Conservation (phyloP, 1,140 invertebrate species). For the Acromyrmex heyeri region DNA sequence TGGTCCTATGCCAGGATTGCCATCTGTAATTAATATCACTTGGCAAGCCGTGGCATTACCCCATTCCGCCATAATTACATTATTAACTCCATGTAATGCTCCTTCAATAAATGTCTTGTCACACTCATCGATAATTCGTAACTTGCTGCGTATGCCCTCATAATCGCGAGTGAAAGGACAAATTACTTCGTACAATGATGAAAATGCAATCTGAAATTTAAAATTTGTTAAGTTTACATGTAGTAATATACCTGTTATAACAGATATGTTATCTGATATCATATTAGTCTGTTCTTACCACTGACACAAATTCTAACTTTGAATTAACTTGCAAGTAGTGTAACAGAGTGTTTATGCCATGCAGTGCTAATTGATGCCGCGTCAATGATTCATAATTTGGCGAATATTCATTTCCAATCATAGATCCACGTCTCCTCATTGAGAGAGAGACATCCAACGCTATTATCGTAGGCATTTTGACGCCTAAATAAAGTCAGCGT, state of each 20-base stretch:
- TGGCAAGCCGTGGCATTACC: constrained; percentile 93
- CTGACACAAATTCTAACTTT: constrained; percentile 96
- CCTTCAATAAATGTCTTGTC: constrained; percentile 94
- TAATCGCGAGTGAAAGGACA: constrained; percentile 95
- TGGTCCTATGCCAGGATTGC: constrained; percentile 90
- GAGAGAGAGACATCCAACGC: constrained; percentile 93
- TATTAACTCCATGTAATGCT: constrained; percentile 91
- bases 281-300: constrained; percentile 88
- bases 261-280: not conserved
- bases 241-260: constrained; percentile 28
- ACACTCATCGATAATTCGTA: constrained; percentile 92
- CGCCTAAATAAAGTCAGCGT: not conserved
- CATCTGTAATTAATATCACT: constrained; percentile 94
- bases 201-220: constrained; percentile 90
- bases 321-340: constrained; percentile 94
- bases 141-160: constrained; percentile 91
- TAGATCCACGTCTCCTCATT: constrained; percentile 90
- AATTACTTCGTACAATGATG: constrained; percentile 92
- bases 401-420: constrained; percentile 86
- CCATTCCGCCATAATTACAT: constrained; percentile 94
- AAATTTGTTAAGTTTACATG: constrained; percentile 26
- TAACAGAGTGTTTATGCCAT: constrained; percentile 94
- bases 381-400: constrained; percentile 85
- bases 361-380: constrained; percentile 91
- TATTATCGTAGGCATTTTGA: constrained; percentile 93